Conservation (phyloP, 2,113 vertebrate species). For the Pedetes capensis region DNA sequence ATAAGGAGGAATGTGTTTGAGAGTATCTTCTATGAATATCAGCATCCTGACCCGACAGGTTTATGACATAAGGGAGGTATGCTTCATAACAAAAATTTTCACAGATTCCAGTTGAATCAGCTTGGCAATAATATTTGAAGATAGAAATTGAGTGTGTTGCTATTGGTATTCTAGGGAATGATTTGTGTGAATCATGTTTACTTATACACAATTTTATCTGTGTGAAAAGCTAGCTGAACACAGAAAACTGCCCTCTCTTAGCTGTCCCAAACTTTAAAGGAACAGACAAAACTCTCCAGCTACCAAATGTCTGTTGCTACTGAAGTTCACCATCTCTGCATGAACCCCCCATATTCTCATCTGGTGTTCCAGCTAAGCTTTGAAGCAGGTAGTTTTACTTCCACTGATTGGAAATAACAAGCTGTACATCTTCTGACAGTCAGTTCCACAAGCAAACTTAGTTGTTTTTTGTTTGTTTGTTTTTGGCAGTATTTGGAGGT, state of each 20-base stretch:
- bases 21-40: not conserved
- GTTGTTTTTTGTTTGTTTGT: too few relatives aligned
- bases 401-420: not conserved
- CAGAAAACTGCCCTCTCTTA: not conserved
- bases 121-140: not conserved
- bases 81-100: not conserved
- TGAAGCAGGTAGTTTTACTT: not conserved
- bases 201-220: not conserved
- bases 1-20: not conserved
- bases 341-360: not conserved
- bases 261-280: not conserved
- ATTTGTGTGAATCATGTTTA: not conserved
- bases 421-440: not conserved
- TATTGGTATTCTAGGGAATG: not conserved
- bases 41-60: not conserved
- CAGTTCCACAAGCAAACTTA: not conserved
- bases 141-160: not conserved
- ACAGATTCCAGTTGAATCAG: not conserved
- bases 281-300: not conserved
- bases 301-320: not conserved
- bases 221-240: not conserved
- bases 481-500: too few relatives aligned
- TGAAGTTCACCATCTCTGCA: accelerated
- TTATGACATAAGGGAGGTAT: not conserved
- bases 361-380: not conserved